Percentiles rank a stretch among this genome's conserved stretches.
Conservation (phyloP, 2,797 vertebrate genomes). For the Sarcoramphus papa region DNA sequence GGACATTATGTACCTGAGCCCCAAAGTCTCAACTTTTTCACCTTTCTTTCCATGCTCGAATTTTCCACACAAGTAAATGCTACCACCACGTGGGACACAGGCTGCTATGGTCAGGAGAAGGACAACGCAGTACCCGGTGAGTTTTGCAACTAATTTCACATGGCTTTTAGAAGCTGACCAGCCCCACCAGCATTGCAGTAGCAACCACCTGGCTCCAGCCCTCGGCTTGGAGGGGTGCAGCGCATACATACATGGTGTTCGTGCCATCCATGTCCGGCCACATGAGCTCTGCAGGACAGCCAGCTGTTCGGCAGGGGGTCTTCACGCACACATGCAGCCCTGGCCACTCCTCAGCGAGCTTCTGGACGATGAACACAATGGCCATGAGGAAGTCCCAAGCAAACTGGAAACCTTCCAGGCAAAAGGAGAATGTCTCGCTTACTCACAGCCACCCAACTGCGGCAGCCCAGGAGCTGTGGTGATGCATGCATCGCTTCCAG, state of each 20-base stretch:
- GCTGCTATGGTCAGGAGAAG: accelerated
- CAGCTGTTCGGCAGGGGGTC: conserved; percentile 63
- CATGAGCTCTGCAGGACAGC: conserved; percentile 64
- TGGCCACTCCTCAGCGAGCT: conserved; percentile 71
- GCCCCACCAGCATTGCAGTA: neutral
- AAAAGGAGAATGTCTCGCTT: neutral
- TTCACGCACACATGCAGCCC: conserved; percentile 71
- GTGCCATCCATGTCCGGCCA: conserved; percentile 71
- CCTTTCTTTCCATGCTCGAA: neutral
- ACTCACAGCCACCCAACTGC: accelerated
- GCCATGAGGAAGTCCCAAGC: conserved; percentile 73
- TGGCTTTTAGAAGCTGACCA: neutral
- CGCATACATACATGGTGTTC: neutral
- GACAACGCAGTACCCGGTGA: accelerated
- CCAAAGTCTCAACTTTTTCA: neutral
- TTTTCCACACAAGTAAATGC: neutral
- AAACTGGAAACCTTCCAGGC: conserved; percentile 51
- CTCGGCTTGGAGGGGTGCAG: accelerated
- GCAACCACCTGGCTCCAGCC: accelerated
- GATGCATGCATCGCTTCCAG: accelerated
- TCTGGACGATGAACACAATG: conserved; percentile 58
- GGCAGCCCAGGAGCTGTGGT: neutral
- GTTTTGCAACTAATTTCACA: accelerated
- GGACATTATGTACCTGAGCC: neutral
- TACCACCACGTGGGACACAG: accelerated